Evolutionary conservation across 2,797 vertebrate species (phyloP), one percentile per base, ranked within the genome.

Genomic region (Acanthurus tractus): DNA sequence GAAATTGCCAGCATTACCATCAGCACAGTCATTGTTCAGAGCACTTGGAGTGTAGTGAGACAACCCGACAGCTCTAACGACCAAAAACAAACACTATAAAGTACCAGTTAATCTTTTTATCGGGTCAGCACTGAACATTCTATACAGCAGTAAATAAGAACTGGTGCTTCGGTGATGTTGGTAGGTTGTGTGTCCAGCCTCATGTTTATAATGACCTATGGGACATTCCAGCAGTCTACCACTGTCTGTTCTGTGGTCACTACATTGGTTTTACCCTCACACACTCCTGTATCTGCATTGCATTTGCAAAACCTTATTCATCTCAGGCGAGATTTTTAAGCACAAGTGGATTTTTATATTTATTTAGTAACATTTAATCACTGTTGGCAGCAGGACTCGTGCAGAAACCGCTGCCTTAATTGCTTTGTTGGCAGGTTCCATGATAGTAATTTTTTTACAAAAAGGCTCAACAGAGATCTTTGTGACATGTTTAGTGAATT

Each of bases 1-100:
- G 93, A 97, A 94, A 96, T 96, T 92, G 94, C 87, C 92, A 93
- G 88, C 0, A 44, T 97, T 96, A 97, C 81, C 88, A 95, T 96
- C 95, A 96, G 95, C 90, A 92, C 71, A 85, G 91, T 77, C 81
- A 90, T 96, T 96, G 94, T 94, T 92, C 89, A 23, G 64, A 90
- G 71, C 86, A 92, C 85, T 92, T 94, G 88, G 81, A 90, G 93
- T 81, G 91, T 90, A 86, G 75, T 94, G 79, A 95, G 91, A 93
- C 83, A 95, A 94, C 84, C 90, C 61, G 94, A 95, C 93, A 95
- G 93, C 76, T 90, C 91, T 89, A 88, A 86, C 69, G 34, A 90
- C 88, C 88, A 92, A 83, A 94, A 92, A 94, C 86, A 95, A 95
- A 96, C 85, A 92, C 75, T 63, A 86, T 91, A 92, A 90, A 93